Base-by-base conservation (phyloP, 30 jellyfish, hydroid and myxozoan genomes). In the Sanderia malayensis region DNA sequence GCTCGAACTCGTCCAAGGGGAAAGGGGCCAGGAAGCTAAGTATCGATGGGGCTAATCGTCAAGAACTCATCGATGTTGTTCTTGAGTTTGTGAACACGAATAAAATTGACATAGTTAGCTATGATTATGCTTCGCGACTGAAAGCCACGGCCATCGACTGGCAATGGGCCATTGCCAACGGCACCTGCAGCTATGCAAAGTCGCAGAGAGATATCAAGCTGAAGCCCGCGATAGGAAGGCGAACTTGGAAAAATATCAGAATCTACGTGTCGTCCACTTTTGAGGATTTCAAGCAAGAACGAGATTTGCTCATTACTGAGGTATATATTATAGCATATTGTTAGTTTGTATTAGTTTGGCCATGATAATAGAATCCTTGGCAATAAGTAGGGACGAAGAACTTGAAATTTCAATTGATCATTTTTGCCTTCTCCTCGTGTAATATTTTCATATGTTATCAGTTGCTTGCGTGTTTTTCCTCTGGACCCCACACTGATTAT, bases 101-200 rank as follows among this genome's bases (percentile, higher is more conserved):
- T 27, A 70, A 31, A 30, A 82, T 82, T 1, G 26, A 62, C 2
- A 31, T 28, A 1, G 94, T 82, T 21, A 82, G 86, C 37, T 62
- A 31, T 26, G 94, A 71, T 4, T 47, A 73, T 22, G 94, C 94
- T 25, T 67, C 94, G 23, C 55, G 86, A 13, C 61, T 82, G 30
- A 71, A 70, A 20, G 94, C 94, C 0, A 70, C 94, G 10, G 94
- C 68, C 30, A 73, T 82, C 30, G 69, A 82, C 70, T 71, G 79
- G 76, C 94, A 82, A 71, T 82, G 94, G 94, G 94, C 94, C 6
- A 82, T 82, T 19, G 81, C 75, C 0, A 82, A 82, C 55, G 94
- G 86, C 1, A 82, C 94, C 0, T 29, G 75, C 15, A 37, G 73
- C 1, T 63, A 70, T 64, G 47, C 80, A 4, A 66, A 69, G 18